Conservation (phyloP, 2,888 invertebrate species). For the Mesorhabditis spiculigera region DNA sequence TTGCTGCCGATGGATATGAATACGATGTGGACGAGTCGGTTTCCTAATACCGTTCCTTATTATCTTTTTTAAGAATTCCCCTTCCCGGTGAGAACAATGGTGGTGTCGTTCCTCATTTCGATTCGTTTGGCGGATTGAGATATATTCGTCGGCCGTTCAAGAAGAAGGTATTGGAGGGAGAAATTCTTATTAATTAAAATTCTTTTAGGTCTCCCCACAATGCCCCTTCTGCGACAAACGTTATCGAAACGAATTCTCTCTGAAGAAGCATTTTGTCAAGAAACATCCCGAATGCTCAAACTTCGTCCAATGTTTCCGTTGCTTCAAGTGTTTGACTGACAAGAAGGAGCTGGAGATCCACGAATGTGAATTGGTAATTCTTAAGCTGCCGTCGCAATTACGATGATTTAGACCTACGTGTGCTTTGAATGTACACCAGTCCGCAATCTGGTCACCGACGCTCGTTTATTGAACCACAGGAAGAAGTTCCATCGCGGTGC, state of each 20-base stretch:
- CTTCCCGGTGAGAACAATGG: constrained; percentile 50
- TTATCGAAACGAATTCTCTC: constrained; percentile 56
- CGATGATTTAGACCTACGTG: constrained; percentile 42
- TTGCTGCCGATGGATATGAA: constrained; percentile 31
- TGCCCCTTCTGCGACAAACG: constrained; percentile 59
- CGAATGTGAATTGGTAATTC: constrained; percentile 49
- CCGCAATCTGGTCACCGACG: constrained; percentile 52
- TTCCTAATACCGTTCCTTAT: neutral
- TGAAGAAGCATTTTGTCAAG: constrained; percentile 53
- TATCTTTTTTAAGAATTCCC: constrained; percentile 38
- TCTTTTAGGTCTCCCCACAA: constrained; percentile 50
- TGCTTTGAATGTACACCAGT: constrained; percentile 57
- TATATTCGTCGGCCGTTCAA: constrained; percentile 47
- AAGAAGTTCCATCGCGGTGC: constrained; percentile 46
- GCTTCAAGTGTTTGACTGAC: constrained; percentile 53
- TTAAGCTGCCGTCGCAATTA: constrained; percentile 9
- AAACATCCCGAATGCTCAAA: constrained; percentile 55
- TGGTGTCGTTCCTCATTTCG: constrained; percentile 49
- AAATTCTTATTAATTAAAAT: neutral
- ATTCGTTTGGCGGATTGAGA: constrained; percentile 43
- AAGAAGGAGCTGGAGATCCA: constrained; percentile 43
- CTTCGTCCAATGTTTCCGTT: constrained; percentile 55
- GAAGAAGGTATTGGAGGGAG: constrained; percentile 39
- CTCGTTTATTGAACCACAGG: constrained; percentile 37
- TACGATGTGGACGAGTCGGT: constrained; percentile 22